These are phyloP conservation scores for Thamnophis elegans DNA, from an alignment of 2,797 vertebrate species.

Conservation along the genomic window DNA sequence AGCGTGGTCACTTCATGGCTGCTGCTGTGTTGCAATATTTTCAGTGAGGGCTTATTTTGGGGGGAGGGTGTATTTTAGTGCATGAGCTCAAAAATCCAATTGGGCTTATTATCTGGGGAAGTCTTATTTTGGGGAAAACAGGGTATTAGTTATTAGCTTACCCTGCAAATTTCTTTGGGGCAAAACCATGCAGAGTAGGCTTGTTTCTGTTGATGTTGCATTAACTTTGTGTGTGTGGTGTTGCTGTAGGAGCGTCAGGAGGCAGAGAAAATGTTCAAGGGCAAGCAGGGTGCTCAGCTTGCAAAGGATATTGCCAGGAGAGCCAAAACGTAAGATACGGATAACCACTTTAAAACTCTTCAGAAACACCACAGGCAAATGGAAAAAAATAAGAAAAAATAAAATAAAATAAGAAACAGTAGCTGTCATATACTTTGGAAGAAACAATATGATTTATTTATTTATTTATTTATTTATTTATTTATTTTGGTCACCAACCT, in stretches of 20 bases:
- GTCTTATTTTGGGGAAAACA: too few relatives aligned
- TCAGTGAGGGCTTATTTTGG: too few relatives aligned
- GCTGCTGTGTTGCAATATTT: too few relatives aligned
- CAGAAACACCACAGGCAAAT: conserved; percentile 78
- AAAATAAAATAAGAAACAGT: rapidly evolving
- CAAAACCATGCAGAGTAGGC: conserved; percentile 55
- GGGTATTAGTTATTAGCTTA: conserved; percentile 14
- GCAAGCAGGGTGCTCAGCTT: conserved; percentile 98
- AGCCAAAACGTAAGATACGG: conserved; percentile 97
- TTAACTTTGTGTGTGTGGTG: conserved; percentile 89
- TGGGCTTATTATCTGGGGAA: too few relatives aligned
- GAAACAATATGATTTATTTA: rapidly evolving
- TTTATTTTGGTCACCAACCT: not conserved
- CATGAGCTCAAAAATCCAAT: too few relatives aligned
- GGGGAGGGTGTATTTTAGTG: too few relatives aligned
- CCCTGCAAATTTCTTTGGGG: conserved; percentile 34
- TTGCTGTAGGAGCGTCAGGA: conserved; percentile 96
- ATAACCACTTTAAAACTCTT: conserved; percentile 74
- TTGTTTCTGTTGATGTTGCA: conserved; percentile 66
- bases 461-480: too few relatives aligned
- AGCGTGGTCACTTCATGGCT: too few relatives aligned
- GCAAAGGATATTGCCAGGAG: conserved; percentile 99
- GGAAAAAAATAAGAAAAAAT: not conserved
- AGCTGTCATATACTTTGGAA: not conserved
- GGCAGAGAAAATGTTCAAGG: conserved; percentile 99